These are phyloP conservation scores for Dolichopus griseipennis DNA, from an alignment of 2,888 invertebrate genomes.

Conservation along the genomic window DNA sequence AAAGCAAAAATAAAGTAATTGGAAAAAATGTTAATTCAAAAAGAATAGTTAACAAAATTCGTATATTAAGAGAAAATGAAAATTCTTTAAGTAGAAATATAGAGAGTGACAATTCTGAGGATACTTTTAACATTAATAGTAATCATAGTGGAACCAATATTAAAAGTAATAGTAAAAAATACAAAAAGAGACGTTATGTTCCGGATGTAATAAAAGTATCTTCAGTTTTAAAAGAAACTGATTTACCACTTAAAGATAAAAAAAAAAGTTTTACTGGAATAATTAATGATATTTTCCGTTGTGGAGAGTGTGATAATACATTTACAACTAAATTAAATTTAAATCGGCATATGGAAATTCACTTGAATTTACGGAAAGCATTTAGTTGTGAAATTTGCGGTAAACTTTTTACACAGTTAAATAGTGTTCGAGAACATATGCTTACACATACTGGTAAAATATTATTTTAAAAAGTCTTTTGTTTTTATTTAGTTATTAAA, in stretches of 20 bases:
- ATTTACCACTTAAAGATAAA: neutral
- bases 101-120: neutral
- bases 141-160: no score
- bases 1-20: no score
- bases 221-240: neutral
- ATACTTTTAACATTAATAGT: no score
- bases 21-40: no score
- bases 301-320: slow-evolving; percentile 16
- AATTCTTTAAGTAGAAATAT: neutral
- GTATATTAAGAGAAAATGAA: neutral
- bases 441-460: slow-evolving; percentile 15
- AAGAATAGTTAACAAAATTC: no score
- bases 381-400: slow-evolving; percentile 18
- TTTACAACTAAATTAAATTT: slow-evolving; percentile 18
- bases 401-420: slow-evolving; percentile 16
- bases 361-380: slow-evolving; percentile 13
- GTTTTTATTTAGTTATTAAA: neutral
- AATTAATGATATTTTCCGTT: slow-evolving; percentile 9
- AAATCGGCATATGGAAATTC: slow-evolving; percentile 18
- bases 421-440: slow-evolving; percentile 18
- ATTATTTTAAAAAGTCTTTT: neutral
- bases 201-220: neutral
- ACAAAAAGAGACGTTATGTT: neutral
- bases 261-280: neutral
- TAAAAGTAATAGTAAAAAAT: neutral